Percentiles rank a stretch among this genome's conserved stretches.
Conservation (phyloP, 1,140 invertebrate species). For the Eurosta solidaginis region DNA sequence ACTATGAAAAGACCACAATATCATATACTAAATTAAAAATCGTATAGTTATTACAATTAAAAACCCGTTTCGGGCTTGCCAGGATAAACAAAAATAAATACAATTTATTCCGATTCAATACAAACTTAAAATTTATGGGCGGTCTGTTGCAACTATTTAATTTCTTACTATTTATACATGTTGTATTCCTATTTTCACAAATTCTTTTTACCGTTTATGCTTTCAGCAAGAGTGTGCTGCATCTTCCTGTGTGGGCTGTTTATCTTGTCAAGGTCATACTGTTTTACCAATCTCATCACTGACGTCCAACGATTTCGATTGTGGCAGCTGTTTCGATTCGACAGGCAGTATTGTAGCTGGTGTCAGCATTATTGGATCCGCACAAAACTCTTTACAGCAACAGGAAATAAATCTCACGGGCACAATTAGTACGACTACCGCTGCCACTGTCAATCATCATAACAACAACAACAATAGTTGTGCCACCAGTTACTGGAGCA, state of each 20-base stretch:
- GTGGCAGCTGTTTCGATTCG: constrained; percentile 56
- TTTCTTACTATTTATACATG: background rate
- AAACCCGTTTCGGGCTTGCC: too few species aligned
- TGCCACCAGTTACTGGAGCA: constrained; percentile 65
- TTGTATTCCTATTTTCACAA: background rate
- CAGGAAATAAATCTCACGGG: background rate
- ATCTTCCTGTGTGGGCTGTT: constrained; percentile 56
- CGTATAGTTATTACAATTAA: too few species aligned
- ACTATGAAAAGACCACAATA: too few species aligned
- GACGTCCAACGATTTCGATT: constrained; percentile 56
- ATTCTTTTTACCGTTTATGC: background rate
- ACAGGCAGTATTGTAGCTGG: constrained; percentile 34
- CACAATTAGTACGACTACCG: constrained; percentile 34
- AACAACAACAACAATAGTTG: constrained; percentile 40
- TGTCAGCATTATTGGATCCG: constrained; percentile 45
- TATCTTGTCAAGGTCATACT: constrained; percentile 57
- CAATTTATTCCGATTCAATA: too few species aligned
- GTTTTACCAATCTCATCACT: constrained; percentile 55
- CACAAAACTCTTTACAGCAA: constrained; percentile 28
- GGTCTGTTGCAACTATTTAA: too few species aligned
- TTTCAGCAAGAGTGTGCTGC: constrained; percentile 59
- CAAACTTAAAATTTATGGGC: too few species aligned
- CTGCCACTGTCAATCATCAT: constrained; percentile 37
- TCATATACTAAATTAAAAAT: too few species aligned
- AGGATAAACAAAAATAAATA: too few species aligned